Evolutionary conservation across 2,888 invertebrate genomes (phyloP).

Genomic region (Branchipolynoe longqiensis): DNA sequence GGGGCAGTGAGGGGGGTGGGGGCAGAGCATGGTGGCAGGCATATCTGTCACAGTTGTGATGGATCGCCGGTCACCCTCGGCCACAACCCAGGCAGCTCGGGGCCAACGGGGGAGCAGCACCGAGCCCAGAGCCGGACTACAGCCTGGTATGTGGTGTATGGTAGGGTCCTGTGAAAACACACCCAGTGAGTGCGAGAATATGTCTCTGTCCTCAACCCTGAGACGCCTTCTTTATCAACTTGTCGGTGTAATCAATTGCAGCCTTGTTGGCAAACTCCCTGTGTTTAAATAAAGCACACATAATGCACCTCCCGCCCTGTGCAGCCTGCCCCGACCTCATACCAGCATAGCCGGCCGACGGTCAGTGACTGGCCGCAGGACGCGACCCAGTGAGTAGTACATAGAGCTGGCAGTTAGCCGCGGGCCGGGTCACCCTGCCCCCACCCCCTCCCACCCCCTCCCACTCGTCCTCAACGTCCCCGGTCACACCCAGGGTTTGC

Average conservation of each 20-base stretch:
- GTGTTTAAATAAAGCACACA: too few relatives aligned
- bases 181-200: background rate
- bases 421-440: conserved; percentile 3
- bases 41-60: background rate
- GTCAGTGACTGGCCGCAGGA: background rate
- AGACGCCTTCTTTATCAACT: background rate
- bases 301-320: background rate
- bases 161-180: background rate
- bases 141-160: background rate
- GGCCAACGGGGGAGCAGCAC: background rate
- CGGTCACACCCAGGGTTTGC: too few relatives aligned
- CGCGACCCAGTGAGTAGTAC: conserved; percentile 1
- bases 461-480: background rate
- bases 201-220: conserved; percentile 21
- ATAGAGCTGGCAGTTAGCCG: background rate
- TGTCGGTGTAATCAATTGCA: background rate
- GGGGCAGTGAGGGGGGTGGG: background rate
- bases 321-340: background rate
- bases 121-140: background rate
- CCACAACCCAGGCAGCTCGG: too few relatives aligned
- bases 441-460: background rate
- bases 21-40: background rate
- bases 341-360: background rate
- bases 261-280: background rate
- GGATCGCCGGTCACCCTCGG: too few relatives aligned